Percentiles rank a stretch among this genome's conserved stretches.
Conservation (phyloP, 2,888 invertebrate genomes). For the Idaea aversata region DNA sequence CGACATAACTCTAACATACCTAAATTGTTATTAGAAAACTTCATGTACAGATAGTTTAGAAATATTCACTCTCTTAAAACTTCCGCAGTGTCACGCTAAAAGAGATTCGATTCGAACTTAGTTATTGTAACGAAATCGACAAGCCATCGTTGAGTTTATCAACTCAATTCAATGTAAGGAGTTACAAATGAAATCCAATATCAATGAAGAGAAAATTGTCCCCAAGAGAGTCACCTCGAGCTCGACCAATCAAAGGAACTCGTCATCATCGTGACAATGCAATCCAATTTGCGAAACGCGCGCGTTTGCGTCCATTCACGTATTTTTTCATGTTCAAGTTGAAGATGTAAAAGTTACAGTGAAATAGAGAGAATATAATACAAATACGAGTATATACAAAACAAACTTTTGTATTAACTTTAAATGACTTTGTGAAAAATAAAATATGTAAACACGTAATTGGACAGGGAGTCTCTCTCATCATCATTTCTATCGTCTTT, state of each 20-base stretch:
- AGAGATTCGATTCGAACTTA: not conserved
- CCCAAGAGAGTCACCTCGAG: slow-evolving; percentile 19
- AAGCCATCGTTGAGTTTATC: slow-evolving; percentile 4
- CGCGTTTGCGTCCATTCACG: slow-evolving; percentile 6
- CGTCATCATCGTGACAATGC: slow-evolving; percentile 31
- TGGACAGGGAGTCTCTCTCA: too few relatives aligned
- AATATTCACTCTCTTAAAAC: too few relatives aligned
- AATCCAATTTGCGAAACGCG: slow-evolving; percentile 26
- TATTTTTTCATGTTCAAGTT: not conserved
- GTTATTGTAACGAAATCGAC: not conserved
- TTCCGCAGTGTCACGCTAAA: too few relatives aligned
- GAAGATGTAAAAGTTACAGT: not conserved
- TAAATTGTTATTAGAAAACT: too few relatives aligned
- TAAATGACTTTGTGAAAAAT: too few relatives aligned
- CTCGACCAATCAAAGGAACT: slow-evolving; percentile 25
- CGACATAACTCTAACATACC: too few relatives aligned
- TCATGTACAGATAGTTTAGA: too few relatives aligned
- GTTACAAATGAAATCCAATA: slow-evolving; percentile 18
- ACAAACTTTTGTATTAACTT: too few relatives aligned
- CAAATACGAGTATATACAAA: too few relatives aligned
- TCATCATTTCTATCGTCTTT: too few relatives aligned
- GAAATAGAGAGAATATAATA: not conserved
- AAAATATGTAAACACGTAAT: too few relatives aligned
- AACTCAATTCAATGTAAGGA: slow-evolving; percentile 10
- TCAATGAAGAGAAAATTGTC: slow-evolving; percentile 12